Base-by-base conservation (phyloP, 2,888 invertebrate species). In the Sarcophaga caerulescens region DNA sequence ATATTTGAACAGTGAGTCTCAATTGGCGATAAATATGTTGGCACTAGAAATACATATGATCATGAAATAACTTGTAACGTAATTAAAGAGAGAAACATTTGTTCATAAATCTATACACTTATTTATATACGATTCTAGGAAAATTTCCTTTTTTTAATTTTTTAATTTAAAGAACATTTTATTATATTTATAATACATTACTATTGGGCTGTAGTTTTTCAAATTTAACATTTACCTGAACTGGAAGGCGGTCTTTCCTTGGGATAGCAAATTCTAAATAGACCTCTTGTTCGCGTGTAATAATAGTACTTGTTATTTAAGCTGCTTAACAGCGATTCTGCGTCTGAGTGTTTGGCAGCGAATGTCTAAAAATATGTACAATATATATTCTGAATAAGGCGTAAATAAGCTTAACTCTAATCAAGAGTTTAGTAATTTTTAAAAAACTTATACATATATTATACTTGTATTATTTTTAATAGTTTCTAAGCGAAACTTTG, bases 1-100 rank as follows among this genome's bases (percentile, higher is more conserved):
- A 98, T 96, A 94, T 98, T 98, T 94, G 96, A 97, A 94, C 98
- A 98, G 94, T 98, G 97, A 17, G 98, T 98, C 94, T 98, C 98
- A 89, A 98, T 97, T 5, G 98, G 98, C 87, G 97, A 97, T 90
- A 97, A 93, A 93, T 98, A 98, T 88, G 97, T 96, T 92, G 97
- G 96, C 87, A 97, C 97, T 97, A 94, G 6, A 88, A 89, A 19
- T 57, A 14, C 35, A 81, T 45, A 84, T 35, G 35, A 35, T 35
- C 6, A 35, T 35, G 35, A 35, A 77, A 19, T 68, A 69, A 19
- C 25, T 25, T 25, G 25, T 23, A 25, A 25, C 25, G 4, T 25
- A 25, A 25, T 25, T 25, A 25, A 25, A 25, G 25, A 25, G 25
- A 19, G 4, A n/a, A 35, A 35, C 6, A 35, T 35, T 35, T 35